A percentile compares a stretch with the other conserved stretches of the same genome.
These are phyloP conservation scores for Pararge aegeria DNA, from an alignment of 1,140 invertebrate species.

Conservation along the genomic window DNA sequence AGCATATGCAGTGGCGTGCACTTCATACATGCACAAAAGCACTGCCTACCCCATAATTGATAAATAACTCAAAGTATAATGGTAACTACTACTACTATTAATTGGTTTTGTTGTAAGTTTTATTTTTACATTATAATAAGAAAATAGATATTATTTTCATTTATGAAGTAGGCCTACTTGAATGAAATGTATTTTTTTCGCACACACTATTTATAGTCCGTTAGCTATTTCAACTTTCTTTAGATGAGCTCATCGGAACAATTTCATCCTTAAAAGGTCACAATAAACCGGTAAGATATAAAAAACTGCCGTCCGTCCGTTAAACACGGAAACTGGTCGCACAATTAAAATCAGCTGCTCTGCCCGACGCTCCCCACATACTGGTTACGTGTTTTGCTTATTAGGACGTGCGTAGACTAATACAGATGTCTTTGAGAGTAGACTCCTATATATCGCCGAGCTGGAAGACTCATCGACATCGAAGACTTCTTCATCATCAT, in stretches of 20 bases:
- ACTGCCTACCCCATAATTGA: no score
- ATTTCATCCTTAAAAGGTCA: conserved; percentile 14
- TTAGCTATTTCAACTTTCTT: conserved; percentile 21
- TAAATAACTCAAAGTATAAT: no score
- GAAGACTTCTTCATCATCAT: no score
- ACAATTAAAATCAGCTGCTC: conserved; percentile 26
- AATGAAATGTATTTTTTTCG: neutral
- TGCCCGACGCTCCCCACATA: conserved; percentile 23
- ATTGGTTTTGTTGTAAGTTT: no score
- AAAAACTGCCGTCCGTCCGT: conserved; percentile 21
- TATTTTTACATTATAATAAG: no score
- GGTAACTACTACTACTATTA: no score
- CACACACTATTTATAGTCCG: neutral
- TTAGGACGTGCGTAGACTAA: neutral
- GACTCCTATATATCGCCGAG: no score
- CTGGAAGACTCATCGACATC: no score
- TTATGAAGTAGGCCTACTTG: no score
- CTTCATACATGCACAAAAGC: no score
- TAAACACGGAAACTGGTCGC: conserved; percentile 22
- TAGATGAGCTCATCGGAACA: conserved; percentile 17
- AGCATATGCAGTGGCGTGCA: no score
- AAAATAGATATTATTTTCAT: no score
- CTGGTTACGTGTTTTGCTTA: conserved; percentile 8
- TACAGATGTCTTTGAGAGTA: neutral
- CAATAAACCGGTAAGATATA: conserved; percentile 13